Percentiles rank a stretch among this genome's conserved stretches.
Evolutionary conservation across 1,140 invertebrate genomes (phyloP).

Genomic region (Spodoptera frugiperda): DNA sequence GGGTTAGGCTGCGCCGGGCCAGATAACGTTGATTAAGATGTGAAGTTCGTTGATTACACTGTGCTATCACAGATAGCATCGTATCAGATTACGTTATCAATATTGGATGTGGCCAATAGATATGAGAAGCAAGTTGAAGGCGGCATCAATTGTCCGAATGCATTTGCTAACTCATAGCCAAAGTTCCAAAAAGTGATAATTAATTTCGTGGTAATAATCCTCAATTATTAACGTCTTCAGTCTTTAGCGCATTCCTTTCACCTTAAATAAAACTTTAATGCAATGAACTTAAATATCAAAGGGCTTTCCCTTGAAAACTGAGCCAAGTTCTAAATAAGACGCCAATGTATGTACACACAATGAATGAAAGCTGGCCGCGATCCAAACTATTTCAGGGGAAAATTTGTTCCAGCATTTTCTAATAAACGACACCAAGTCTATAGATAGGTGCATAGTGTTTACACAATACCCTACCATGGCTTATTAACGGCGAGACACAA

Average conservation of each 20-base stretch:
- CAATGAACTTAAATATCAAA: slow-evolving; percentile 3
- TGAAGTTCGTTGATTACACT: slow-evolving; percentile 55
- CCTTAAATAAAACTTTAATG: no score
- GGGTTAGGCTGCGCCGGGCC: slow-evolving; percentile 29
- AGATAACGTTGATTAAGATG: slow-evolving; percentile 57
- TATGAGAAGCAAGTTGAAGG: slow-evolving; percentile 56
- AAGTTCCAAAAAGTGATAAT: no score
- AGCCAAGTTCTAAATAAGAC: slow-evolving; percentile 25
- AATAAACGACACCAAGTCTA: background rate
- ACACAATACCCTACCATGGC: background rate
- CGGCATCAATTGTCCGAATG: slow-evolving; percentile 45
- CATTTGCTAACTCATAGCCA: background rate
- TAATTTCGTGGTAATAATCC: no score
- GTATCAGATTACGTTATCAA: slow-evolving; percentile 66
- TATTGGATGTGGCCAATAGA: slow-evolving; percentile 57
- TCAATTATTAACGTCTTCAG: no score
- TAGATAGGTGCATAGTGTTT: slow-evolving; percentile 1
- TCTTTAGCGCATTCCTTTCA: no score
- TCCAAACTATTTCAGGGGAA: slow-evolving; percentile 52
- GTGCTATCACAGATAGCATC: slow-evolving; percentile 55
- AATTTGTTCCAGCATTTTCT: slow-evolving; percentile 29
- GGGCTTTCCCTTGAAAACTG: slow-evolving; percentile 39
- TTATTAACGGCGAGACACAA: background rate
- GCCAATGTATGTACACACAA: slow-evolving; percentile 19
- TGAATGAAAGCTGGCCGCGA: slow-evolving; percentile 52